Percentiles rank a stretch among this genome's conserved stretches.
Evolutionary conservation across 2,888 invertebrate genomes (phyloP).

Genomic region (Idaea dimidiata): DNA sequence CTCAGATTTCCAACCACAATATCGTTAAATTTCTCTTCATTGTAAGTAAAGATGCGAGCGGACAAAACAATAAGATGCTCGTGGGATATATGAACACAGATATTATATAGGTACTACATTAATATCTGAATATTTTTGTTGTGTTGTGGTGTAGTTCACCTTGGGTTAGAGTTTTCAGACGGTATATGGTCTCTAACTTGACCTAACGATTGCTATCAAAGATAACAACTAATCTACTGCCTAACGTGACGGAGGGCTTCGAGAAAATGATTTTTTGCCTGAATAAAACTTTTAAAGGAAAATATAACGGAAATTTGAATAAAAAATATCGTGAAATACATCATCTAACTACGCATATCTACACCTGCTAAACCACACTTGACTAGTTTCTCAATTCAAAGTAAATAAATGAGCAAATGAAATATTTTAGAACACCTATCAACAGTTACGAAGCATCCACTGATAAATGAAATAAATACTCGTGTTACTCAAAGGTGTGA

Average conservation of each 20-base stretch:
- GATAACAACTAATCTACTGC: too few species aligned
- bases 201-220: too few species aligned
- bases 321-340: slow-evolving; percentile 4
- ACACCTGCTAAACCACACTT: slow-evolving; percentile 6
- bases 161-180: too few species aligned
- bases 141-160: too few species aligned
- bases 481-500: background rate
- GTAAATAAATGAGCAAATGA: slow-evolving; percentile 16
- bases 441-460: slow-evolving; percentile 20
- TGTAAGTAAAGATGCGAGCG: slow-evolving; percentile 17
- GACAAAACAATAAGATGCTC: slow-evolving; percentile 2
- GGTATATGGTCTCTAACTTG: too few species aligned
- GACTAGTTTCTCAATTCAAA: slow-evolving; percentile 13
- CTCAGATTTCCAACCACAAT: background rate
- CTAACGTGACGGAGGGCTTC: too few species aligned
- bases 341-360: background rate
- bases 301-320: slow-evolving; percentile 5
- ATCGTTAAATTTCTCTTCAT: background rate
- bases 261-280: too few species aligned
- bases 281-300: too few species aligned
- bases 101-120: background rate
- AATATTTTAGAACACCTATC: slow-evolving; percentile 26
- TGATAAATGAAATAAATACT: slow-evolving; percentile 23
- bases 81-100: background rate
- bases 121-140: background rate